These are phyloP conservation scores for Hippocampus barbouri DNA, from an alignment of 2,113 vertebrate species.

Conservation along the genomic window DNA sequence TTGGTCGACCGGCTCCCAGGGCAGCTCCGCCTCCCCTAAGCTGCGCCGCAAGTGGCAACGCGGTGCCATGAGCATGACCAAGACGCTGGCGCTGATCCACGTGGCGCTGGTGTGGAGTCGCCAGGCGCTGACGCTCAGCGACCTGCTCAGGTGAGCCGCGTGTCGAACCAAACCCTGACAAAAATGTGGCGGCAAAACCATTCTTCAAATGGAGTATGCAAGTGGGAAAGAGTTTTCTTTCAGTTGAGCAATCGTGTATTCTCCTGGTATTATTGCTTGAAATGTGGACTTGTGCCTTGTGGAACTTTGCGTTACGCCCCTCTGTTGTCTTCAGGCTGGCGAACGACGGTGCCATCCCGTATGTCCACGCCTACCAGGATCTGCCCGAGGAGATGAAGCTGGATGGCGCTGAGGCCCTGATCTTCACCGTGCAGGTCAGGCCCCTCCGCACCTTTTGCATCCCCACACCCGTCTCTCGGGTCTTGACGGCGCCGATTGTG, in stretches of 20 bases:
- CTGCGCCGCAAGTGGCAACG: accelerated
- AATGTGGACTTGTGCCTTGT: too few relatives aligned
- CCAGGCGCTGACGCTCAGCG: slow-evolving; percentile 49
- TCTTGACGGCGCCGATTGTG: not conserved
- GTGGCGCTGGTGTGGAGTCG: slow-evolving; percentile 55
- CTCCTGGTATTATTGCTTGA: too few relatives aligned
- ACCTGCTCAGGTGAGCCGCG: slow-evolving; percentile 55
- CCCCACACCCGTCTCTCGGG: not conserved
- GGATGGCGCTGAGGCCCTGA: slow-evolving; percentile 33
- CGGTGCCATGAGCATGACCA: slow-evolving; percentile 45
- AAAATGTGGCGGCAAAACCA: too few relatives aligned
- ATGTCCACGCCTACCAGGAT: slow-evolving; percentile 51
- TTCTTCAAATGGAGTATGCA: too few relatives aligned
- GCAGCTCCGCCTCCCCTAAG: not conserved
- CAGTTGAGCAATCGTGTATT: too few relatives aligned
- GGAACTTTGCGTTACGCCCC: not conserved
- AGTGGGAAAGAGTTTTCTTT: too few relatives aligned
- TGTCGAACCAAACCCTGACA: too few relatives aligned
- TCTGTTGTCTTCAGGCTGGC: slow-evolving; percentile 59
- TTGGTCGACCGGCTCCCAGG: slow-evolving; percentile 13
- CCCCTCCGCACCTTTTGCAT: slow-evolving; percentile 9
- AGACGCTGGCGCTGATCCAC: slow-evolving; percentile 56
- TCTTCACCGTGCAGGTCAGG: slow-evolving; percentile 67
- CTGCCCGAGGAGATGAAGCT: slow-evolving; percentile 69
- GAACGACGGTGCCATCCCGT: slow-evolving; percentile 61